Conservation (phyloP, 2,888 invertebrate genomes). For the Eudemis profundana region DNA sequence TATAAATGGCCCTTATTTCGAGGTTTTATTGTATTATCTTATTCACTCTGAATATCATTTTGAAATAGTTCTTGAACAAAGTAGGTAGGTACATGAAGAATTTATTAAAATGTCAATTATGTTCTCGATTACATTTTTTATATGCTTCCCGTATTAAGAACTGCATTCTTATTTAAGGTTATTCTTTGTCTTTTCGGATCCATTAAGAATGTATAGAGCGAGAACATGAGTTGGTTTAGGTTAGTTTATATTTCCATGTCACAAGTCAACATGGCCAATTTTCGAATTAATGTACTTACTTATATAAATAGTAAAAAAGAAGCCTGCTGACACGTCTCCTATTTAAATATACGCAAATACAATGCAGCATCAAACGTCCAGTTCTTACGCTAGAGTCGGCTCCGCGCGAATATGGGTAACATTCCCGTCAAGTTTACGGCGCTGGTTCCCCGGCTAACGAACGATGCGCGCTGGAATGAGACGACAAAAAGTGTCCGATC, state of each 20-base stretch:
- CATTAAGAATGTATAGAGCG: too few species aligned
- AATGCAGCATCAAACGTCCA: slow-evolving; percentile 9
- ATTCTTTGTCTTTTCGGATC: too few species aligned
- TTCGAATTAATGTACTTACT: too few species aligned
- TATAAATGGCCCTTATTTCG: slow-evolving; percentile 58
- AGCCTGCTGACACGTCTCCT: not conserved
- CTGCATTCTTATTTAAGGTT: not conserved
- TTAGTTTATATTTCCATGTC: too few species aligned
- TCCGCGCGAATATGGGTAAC: slow-evolving; percentile 56
- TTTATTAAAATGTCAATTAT: not conserved
- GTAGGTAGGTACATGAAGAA: slow-evolving; percentile 1
- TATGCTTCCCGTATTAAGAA: not conserved
- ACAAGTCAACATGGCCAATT: too few species aligned
- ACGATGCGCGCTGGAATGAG: slow-evolving; percentile 61
- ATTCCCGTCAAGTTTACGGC: slow-evolving; percentile 57
- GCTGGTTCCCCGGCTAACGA: slow-evolving; percentile 60
- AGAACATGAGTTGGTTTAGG: too few species aligned
- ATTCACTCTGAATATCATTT: slow-evolving; percentile 21
- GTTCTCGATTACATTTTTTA: not conserved
- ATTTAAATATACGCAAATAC: slow-evolving; percentile 9
- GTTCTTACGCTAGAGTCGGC: slow-evolving; percentile 41
- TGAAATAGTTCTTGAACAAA: slow-evolving; percentile 6
- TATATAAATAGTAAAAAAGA: not conserved
- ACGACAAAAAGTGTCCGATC: slow-evolving; percentile 69
- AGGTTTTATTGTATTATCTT: not conserved